Conservation (phyloP, 2,797 vertebrate genomes). For the Tamandua tetradactyla region DNA sequence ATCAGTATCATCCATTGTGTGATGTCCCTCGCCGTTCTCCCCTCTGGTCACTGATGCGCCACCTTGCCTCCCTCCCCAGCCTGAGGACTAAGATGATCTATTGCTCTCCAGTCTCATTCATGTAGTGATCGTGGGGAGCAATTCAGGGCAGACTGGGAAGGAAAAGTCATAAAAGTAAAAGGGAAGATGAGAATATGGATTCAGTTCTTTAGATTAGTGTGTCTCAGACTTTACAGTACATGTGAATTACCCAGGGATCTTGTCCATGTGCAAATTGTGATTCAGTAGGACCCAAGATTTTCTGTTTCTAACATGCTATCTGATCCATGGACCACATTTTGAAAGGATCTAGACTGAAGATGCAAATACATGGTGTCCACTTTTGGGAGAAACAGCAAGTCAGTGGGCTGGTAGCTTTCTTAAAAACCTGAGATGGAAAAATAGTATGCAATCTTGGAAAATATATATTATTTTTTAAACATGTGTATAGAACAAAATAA, state of each 20-base stretch:
- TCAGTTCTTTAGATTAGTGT: neutral
- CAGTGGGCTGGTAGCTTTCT: neutral
- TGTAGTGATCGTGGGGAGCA: neutral
- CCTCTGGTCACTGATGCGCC: neutral
- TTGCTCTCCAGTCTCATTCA: neutral
- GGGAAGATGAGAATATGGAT: neutral
- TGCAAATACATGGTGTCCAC: neutral
- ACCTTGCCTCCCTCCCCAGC: accelerated
- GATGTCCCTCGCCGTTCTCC: neutral
- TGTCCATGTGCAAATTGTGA: neutral
- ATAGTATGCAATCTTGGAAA: neutral
- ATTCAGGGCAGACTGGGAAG: neutral
- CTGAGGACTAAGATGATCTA: neutral
- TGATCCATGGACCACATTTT: neutral
- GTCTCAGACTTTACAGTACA: neutral
- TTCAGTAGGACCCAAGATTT: neutral
- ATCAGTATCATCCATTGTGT: neutral
- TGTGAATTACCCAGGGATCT: neutral
- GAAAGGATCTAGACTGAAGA: neutral
- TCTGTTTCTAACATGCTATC: neutral
- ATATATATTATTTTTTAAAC: neutral
- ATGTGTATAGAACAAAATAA: neutral
- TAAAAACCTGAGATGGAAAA: constrained; percentile 8
- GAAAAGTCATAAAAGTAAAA: neutral
- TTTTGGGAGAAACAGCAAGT: neutral